Conservation (phyloP, 1,140 invertebrate species). For the Oncopeltus fasciatus region DNA sequence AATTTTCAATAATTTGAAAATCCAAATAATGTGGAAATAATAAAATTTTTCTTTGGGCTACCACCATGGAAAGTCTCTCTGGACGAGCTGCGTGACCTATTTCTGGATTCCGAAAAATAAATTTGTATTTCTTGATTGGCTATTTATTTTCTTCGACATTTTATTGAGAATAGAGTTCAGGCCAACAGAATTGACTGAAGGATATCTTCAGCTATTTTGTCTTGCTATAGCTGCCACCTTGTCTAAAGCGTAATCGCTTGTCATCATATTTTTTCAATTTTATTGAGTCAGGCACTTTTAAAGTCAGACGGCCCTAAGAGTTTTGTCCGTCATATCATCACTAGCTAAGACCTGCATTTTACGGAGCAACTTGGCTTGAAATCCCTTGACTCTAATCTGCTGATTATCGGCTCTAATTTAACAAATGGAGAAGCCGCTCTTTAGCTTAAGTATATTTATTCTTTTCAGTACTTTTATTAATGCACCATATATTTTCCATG, state of each 20-base stretch:
- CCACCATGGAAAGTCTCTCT: background rate
- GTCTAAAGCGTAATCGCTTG: background rate
- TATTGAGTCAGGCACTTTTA: background rate
- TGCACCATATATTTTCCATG: background rate
- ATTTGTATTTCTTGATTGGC: background rate
- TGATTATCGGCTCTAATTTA: background rate
- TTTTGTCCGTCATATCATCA: background rate
- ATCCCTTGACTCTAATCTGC: background rate
- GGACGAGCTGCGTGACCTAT: background rate
- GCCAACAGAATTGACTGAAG: background rate
- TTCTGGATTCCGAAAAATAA: background rate
- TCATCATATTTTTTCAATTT: background rate
- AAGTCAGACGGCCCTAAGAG: background rate
- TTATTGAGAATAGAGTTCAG: background rate
- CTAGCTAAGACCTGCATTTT: background rate
- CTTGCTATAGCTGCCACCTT: conserved; percentile 7
- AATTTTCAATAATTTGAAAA: no score
- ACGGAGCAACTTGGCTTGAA: background rate
- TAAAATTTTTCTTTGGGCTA: no score
- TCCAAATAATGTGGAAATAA: no score
- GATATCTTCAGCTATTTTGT: background rate
- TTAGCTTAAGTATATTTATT: conserved; percentile 5
- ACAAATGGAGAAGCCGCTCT: background rate
- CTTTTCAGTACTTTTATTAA: background rate
- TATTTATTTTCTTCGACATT: background rate